phyloP scores from a whole-genome alignment of 2,113 vertebrate genomes.

The Butastur rufipennis region DNA sequence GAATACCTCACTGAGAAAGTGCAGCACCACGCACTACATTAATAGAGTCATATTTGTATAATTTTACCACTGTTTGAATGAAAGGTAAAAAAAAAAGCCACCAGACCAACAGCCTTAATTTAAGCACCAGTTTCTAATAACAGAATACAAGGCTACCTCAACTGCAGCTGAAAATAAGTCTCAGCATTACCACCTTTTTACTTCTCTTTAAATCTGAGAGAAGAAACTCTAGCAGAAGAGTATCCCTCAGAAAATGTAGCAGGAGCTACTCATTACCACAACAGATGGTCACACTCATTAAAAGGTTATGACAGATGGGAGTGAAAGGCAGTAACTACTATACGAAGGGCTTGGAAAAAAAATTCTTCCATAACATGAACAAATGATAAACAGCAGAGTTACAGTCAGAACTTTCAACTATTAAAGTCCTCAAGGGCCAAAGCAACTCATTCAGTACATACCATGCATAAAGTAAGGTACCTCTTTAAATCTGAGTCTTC shows the following conservation, averaged over 20 bases:
- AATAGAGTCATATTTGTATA: background rate
- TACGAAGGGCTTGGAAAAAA: background rate
- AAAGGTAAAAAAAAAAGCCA: background rate
- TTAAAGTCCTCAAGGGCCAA: background rate
- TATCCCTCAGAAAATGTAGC: background rate
- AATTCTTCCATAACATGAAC: background rate
- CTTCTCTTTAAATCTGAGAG: background rate
- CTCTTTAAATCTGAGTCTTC: background rate
- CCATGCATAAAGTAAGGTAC: background rate
- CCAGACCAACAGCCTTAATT: background rate
- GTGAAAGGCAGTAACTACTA: background rate
- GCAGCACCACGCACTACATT: background rate
- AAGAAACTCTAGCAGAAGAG: background rate
- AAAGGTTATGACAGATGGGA: slow-evolving; percentile 26
- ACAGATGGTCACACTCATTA: background rate
- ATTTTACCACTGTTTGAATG: background rate
- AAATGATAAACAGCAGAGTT: background rate
- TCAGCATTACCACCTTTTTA: background rate
- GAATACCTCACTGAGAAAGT: background rate
- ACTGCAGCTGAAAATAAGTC: background rate
- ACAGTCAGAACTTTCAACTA: background rate
- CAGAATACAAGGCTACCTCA: background rate
- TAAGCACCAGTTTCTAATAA: background rate
- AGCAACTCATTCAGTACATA: background rate
- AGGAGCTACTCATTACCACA: background rate